phyloP scores from a whole-genome alignment of 2,113 vertebrate species.

The Hemibagrus wyckioides region DNA sequence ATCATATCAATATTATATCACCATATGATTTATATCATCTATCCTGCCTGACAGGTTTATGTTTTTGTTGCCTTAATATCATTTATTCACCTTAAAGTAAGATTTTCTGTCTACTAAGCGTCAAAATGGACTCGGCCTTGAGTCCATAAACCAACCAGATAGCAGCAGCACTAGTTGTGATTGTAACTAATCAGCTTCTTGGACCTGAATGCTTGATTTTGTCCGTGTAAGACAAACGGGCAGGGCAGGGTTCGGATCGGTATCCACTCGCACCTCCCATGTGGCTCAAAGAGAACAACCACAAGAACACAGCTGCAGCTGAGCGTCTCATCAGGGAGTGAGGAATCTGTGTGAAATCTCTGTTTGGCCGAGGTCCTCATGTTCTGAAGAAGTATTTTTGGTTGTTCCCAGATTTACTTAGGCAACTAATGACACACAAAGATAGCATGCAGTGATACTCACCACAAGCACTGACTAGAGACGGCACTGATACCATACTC shows the following conservation, averaged over 20 bases:
- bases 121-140: neutral
- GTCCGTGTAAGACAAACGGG: neutral
- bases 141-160: neutral
- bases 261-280: neutral
- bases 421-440: neutral
- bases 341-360: conserved; percentile 51
- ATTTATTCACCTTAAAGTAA: neutral
- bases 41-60: neutral
- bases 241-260: neutral
- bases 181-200: neutral
- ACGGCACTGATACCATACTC: neutral
- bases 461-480: neutral
- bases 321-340: conserved; percentile 31
- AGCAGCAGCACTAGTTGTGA: neutral
- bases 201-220: neutral
- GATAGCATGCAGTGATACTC: neutral
- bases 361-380: conserved; percentile 13
- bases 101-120: neutral
- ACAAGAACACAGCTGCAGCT: conserved; percentile 53
- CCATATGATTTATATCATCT: too few species aligned
- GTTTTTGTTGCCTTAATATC: neutral
- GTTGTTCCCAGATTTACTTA: conserved; percentile 40
- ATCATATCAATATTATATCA: neutral
- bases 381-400: conserved; percentile 46
- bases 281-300: neutral